phyloP scores from a whole-genome alignment of 2,113 vertebrate genomes.

The Halichoerus grypus region DNA sequence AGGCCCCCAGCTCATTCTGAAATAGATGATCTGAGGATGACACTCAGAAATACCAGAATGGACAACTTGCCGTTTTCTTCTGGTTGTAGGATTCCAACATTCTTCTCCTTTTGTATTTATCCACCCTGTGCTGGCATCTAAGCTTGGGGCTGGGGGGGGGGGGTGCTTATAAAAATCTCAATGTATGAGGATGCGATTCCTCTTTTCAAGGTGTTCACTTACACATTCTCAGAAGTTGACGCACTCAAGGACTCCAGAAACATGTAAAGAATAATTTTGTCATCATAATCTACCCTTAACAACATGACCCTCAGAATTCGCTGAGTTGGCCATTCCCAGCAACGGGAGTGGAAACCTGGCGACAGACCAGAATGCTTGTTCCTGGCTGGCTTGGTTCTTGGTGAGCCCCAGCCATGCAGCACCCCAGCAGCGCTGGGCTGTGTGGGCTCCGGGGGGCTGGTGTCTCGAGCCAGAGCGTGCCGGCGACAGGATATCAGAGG shows the following conservation, averaged over 20 bases:
- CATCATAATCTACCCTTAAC: not conserved
- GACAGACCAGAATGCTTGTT: not conserved
- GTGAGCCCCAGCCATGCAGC: not conserved
- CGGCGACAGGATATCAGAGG: not conserved
- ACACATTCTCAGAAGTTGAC: not conserved
- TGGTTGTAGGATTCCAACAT: not conserved
- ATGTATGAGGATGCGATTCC: not conserved
- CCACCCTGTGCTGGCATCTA: not conserved
- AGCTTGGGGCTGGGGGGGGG: not conserved
- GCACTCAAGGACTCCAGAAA: not conserved
- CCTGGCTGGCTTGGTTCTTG: not conserved
- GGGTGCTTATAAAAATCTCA: not conserved
- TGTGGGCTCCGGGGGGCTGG: not conserved
- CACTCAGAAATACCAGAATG: not conserved
- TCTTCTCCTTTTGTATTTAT: not conserved
- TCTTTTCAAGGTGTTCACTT: not conserved
- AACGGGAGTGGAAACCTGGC: not conserved
- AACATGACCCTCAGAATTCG: not conserved
- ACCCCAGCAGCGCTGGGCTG: not conserved
- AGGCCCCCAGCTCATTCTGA: not conserved
- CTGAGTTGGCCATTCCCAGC: not conserved
- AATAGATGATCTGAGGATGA: not conserved
- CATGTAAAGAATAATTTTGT: not conserved
- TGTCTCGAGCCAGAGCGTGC: not conserved
- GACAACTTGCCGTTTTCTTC: not conserved